Conservation (phyloP, 2,113 vertebrate species). For the Ascaphus truei region DNA sequence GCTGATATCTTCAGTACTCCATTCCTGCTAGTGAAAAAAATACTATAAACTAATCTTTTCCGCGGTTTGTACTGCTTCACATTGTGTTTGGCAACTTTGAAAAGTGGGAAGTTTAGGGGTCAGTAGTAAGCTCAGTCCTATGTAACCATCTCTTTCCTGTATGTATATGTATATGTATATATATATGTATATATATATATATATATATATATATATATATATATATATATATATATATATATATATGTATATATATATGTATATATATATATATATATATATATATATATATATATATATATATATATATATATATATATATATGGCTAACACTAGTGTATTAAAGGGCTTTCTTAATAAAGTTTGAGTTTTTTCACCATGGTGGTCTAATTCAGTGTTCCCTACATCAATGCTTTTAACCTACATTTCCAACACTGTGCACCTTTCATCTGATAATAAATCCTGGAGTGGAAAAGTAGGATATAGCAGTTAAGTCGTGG, state of each 20-base stretch:
- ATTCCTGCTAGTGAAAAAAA: constrained; percentile 34
- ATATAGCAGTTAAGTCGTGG: too few relatives aligned
- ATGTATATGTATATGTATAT: too few relatives aligned
- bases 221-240: constrained; percentile 13
- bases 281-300: constrained; percentile 18
- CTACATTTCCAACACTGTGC: too few relatives aligned
- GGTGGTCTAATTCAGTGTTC: background rate
- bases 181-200: too few relatives aligned
- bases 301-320: constrained; percentile 17
- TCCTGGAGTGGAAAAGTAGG: too few relatives aligned
- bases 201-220: constrained; percentile 25
- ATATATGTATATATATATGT: too few relatives aligned
- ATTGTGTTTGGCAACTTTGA: constrained; percentile 5
- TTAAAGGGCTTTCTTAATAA: background rate
- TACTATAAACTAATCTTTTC: constrained; percentile 18
- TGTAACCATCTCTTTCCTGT: background rate
- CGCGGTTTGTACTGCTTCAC: constrained; percentile 33
- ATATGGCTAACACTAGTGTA: background rate
- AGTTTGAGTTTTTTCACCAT: background rate
- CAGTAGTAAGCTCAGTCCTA: background rate
- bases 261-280: constrained; percentile 23
- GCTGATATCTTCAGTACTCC: constrained; percentile 20
- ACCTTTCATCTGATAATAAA: too few relatives aligned
- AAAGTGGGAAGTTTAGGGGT: background rate
- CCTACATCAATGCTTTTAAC: background rate